Evolutionary conservation across 2,888 invertebrate genomes (phyloP).

Genomic region (Lymantria dispar): DNA sequence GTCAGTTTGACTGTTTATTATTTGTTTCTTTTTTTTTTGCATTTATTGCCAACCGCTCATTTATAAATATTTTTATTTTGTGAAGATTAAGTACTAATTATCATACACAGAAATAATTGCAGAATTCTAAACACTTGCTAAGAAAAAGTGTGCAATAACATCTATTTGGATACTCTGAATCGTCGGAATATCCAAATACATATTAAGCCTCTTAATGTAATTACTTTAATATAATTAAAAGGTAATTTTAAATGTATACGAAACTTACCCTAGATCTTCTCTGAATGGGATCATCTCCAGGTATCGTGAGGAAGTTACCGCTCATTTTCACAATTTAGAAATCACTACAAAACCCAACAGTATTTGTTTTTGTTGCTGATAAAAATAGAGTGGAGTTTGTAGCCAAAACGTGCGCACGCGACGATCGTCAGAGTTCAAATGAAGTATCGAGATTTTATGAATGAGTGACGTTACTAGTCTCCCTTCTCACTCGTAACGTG

Average conservation of each 20-base stretch:
- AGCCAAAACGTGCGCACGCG: slow-evolving; percentile 62
- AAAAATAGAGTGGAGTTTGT: slow-evolving; percentile 38
- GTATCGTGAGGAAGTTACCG: slow-evolving; percentile 75
- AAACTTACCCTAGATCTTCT: slow-evolving; percentile 67
- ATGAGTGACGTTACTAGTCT: slow-evolving; percentile 76
- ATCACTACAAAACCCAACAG: slow-evolving; percentile 39
- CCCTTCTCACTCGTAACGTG: slow-evolving; percentile 40
- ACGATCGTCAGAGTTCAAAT: slow-evolving; percentile 55
- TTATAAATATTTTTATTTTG: too few relatives aligned
- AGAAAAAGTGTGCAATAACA: too few relatives aligned
- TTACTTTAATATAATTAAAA: too few relatives aligned
- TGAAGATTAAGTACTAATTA: too few relatives aligned
- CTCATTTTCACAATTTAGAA: slow-evolving; percentile 65
- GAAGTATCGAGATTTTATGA: slow-evolving; percentile 64
- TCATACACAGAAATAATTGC: too few relatives aligned
- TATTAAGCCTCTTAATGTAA: too few relatives aligned
- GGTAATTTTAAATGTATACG: too few relatives aligned
- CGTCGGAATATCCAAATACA: too few relatives aligned
- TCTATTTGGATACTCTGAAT: too few relatives aligned
- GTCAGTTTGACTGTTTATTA: background rate
- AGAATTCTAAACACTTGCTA: too few relatives aligned
- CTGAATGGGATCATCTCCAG: slow-evolving; percentile 68
- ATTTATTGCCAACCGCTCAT: too few relatives aligned
- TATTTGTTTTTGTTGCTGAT: slow-evolving; percentile 39
- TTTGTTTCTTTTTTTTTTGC: too few relatives aligned